Base-by-base conservation (phyloP, 2,888 invertebrate species). In the Drosophila limbata region DNA sequence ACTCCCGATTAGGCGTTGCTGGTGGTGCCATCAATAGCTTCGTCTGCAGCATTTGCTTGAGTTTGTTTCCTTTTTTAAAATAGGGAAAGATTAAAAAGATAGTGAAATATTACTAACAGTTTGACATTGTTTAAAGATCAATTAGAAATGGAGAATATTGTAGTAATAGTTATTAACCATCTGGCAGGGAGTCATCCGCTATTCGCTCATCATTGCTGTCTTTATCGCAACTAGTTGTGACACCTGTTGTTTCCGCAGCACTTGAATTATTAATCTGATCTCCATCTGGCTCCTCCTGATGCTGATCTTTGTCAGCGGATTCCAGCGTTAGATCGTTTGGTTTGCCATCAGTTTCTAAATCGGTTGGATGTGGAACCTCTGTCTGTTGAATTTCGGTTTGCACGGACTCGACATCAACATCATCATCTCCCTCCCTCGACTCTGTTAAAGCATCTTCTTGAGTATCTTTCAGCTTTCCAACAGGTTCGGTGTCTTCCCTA, bases 151-250 rank as follows among this genome's bases (percentile, higher is more conserved):
- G 10, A 37, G 17, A 1, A 31, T n/a, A 57, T 39, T 13, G 55
- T 45, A 77, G 56, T 67, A 64, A 63, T 66, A 74, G 67, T 66
- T 88, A 84, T 88, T 84, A 88, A 84, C 83, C 83, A 59, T 84
- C 80, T 79, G 68, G 42, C 8, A 64, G 66, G 17, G 73, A 51
- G 48, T 53, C 53, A 61, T 84, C 87, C 61, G 59, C 59, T 21
- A 60, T 56, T 39, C 45, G 63, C 15, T 73, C 55, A 28, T 40
- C 42, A 13, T 48, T 31, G 21, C 28, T 17, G 40, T 62, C 52
- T 35, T 48, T 65, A 45, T 63, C 51, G 50, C 42, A 17, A 42
- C 42, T 44, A 9, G 21, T 13, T 11, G 39, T 69, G 68, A 87
- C 83, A 87, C 88, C 85, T 84, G 77, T 87, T 84, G 74, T 79